These are phyloP conservation scores for Diaprepes abbreviatus DNA, from an alignment of 2,888 invertebrate species.

Conservation along the genomic window DNA sequence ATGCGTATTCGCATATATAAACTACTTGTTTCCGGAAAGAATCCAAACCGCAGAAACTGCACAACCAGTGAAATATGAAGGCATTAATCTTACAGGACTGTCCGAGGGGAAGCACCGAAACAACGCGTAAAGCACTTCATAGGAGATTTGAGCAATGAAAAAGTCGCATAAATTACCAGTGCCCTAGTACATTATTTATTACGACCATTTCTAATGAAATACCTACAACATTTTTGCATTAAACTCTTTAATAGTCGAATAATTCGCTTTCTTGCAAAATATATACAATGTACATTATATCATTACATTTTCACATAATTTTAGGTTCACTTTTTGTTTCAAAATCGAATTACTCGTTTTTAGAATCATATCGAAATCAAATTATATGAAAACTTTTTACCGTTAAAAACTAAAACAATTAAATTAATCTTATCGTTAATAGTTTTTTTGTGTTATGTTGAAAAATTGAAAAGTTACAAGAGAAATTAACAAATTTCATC, in stretches of 20 bases:
- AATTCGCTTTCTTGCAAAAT: too few relatives aligned
- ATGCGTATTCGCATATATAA: slow-evolving; percentile 20
- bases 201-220: slow-evolving; percentile 16
- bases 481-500: too few relatives aligned
- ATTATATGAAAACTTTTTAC: too few relatives aligned
- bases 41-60: slow-evolving; percentile 32
- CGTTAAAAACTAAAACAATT: too few relatives aligned
- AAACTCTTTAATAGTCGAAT: neutral
- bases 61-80: slow-evolving; percentile 28
- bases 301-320: too few relatives aligned
- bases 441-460: too few relatives aligned
- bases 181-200: slow-evolving; percentile 20
- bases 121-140: slow-evolving; percentile 37
- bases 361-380: too few relatives aligned
- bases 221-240: slow-evolving; percentile 8
- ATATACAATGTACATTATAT: too few relatives aligned
- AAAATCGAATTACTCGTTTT: too few relatives aligned
- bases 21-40: slow-evolving; percentile 35
- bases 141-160: slow-evolving; percentile 37
- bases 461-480: too few relatives aligned
- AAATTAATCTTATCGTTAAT: too few relatives aligned
- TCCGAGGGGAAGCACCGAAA: slow-evolving; percentile 35
- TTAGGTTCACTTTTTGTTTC: too few relatives aligned
- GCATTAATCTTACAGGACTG: slow-evolving; percentile 36
- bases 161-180: slow-evolving; percentile 32